phyloP scores from a whole-genome alignment of 2,113 vertebrate genomes.

The Phalacrocorax brasilianus region DNA sequence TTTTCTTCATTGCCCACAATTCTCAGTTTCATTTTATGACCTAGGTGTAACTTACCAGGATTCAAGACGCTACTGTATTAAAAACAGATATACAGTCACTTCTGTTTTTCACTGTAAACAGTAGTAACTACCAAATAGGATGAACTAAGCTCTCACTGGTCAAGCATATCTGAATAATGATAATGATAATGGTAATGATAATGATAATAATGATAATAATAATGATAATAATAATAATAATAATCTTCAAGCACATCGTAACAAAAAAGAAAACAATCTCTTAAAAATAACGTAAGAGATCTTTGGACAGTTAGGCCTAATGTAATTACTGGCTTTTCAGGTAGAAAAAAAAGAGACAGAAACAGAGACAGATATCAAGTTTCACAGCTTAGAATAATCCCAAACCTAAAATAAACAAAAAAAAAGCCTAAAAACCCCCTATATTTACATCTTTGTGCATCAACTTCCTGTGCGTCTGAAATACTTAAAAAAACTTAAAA shows the following conservation, averaged over 20 bases:
- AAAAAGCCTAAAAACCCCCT: rapidly evolving
- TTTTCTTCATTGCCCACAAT: background rate
- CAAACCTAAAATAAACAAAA: background rate
- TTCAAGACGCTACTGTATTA: background rate
- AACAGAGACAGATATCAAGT: background rate
- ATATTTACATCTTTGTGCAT: background rate
- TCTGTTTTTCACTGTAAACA: background rate
- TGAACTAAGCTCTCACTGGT: background rate
- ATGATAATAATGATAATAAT: background rate
- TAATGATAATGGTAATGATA: background rate
- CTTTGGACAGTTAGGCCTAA: background rate
- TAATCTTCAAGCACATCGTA: background rate
- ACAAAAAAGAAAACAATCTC: background rate
- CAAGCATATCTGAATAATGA: background rate
- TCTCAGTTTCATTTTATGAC: background rate
- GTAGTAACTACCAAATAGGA: background rate
- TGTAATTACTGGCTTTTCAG: background rate
- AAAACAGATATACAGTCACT: background rate
- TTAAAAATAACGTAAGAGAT: background rate
- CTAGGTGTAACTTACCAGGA: background rate
- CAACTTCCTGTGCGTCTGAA: background rate
- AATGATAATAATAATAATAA: background rate
- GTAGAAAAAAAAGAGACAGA: background rate
- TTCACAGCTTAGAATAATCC: background rate
- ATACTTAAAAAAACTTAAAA: background rate